Percentiles rank a stretch among this genome's conserved stretches.
These are phyloP conservation scores for Caenorhabditis virilis DNA, from an alignment of 2,888 invertebrate species.

Conservation along the genomic window DNA sequence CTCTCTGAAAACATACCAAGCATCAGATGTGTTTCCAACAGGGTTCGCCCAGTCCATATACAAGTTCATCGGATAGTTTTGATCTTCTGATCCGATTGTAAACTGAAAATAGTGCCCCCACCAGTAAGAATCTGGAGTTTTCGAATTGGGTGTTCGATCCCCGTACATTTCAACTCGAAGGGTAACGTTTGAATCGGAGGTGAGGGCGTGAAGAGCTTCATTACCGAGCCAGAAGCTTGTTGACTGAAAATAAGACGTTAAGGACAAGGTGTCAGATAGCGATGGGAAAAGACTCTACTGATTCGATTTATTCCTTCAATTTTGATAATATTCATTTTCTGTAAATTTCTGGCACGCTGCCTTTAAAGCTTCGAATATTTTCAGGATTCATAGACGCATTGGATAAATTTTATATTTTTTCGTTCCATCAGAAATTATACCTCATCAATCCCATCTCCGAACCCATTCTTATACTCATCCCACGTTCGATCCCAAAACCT, in stretches of 20 bases:
- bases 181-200: slow-evolving; percentile 27
- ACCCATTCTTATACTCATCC: slow-evolving; percentile 56
- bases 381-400: too few species aligned
- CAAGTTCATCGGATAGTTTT: slow-evolving; percentile 25
- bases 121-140: slow-evolving; percentile 42
- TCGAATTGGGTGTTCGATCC: slow-evolving; percentile 52
- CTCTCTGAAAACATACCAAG: slow-evolving; percentile 59
- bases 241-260: not conserved
- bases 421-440: not conserved
- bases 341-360: too few species aligned
- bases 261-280: not conserved
- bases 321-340: not conserved
- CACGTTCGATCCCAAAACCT: slow-evolving; percentile 57
- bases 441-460: slow-evolving; percentile 37
- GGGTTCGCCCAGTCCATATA: slow-evolving; percentile 38
- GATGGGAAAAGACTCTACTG: too few species aligned
- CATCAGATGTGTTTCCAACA: slow-evolving; percentile 54
- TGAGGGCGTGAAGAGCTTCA: slow-evolving; percentile 52
- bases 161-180: slow-evolving; percentile 57
- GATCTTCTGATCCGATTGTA: slow-evolving; percentile 25
- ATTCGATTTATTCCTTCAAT: slow-evolving; percentile 8
- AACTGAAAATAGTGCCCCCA: slow-evolving; percentile 40
- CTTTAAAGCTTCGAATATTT: too few species aligned
- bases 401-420: too few species aligned
- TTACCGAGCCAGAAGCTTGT: slow-evolving; percentile 57